These are phyloP conservation scores for Metridium senile DNA, from an alignment of 92 coral and sea anemone species.

Conservation along the genomic window DNA sequence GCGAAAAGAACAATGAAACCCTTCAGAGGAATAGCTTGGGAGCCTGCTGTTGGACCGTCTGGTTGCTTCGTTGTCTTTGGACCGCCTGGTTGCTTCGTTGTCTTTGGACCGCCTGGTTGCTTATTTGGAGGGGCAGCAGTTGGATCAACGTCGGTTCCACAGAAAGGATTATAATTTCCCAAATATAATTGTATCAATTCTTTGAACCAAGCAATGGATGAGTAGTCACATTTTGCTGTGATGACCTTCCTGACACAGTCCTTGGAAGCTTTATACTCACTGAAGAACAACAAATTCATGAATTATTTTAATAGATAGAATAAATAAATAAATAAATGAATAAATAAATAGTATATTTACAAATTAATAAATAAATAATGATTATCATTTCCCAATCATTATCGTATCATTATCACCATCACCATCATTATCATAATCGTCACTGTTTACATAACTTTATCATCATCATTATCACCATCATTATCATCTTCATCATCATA, in stretches of 20 bases:
- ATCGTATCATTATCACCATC: no score
- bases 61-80: not conserved
- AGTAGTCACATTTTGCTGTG: not conserved
- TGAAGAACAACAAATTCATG: not conserved
- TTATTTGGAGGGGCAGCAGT: not conserved
- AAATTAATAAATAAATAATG: no score
- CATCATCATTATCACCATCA: no score
- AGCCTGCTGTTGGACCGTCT: not conserved
- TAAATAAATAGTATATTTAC: no score
- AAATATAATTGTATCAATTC: not conserved
- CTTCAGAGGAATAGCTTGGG: not conserved
- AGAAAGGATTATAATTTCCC: not conserved
- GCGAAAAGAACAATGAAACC: not conserved
- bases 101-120: not conserved
- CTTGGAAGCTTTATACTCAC: conserved; percentile 37
- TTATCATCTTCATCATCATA: no score
- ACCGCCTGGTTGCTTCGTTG: not conserved
- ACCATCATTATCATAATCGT: conserved; percentile 6
- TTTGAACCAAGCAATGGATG: not conserved
- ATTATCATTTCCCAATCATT: no score
- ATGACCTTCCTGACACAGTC: conserved; percentile 23
- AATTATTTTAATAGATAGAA: not conserved
- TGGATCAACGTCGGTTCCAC: not conserved
- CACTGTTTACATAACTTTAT: no score
- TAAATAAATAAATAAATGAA: not conserved